phyloP scores from a whole-genome alignment of 1,140 invertebrate genomes.

The Drosophila erecta region DNA sequence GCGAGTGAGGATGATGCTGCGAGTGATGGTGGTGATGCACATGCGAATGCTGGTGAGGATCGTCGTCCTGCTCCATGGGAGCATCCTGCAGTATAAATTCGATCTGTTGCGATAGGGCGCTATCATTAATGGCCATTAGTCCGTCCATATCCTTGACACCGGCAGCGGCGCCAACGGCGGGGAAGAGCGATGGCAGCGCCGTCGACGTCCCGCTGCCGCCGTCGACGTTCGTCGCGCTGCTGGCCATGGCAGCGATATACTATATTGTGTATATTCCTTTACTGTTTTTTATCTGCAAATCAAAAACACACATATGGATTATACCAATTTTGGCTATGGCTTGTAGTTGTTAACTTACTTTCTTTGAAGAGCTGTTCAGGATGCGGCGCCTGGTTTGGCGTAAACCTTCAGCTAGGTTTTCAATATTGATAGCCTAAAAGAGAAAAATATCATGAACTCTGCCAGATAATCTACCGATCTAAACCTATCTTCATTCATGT shows the following conservation, averaged over 20 bases:
- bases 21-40: conserved; percentile 15
- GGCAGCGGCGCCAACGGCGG: conserved; percentile 48
- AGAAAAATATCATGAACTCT: neutral
- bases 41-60: conserved; percentile 55
- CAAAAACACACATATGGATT: neutral
- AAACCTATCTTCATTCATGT: no score
- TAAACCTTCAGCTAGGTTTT: neutral
- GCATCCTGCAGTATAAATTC: conserved; percentile 84
- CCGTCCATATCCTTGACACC: conserved; percentile 75
- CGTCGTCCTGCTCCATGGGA: conserved; percentile 82
- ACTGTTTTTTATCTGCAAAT: conserved; percentile 1
- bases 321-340: neutral
- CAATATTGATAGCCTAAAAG: neutral
- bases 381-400: conserved; percentile 3
- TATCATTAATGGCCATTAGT: conserved; percentile 83
- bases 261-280: conserved; percentile 6
- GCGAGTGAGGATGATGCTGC: conserved; percentile 19
- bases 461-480: no score
- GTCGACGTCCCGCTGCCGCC: conserved; percentile 28
- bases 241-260: conserved; percentile 59
- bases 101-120: conserved; percentile 84
- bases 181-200: conserved; percentile 66
- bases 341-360: neutral
- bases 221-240: conserved; percentile 54
- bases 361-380: neutral